These are phyloP conservation scores for Eriocheir sinensis DNA, from an alignment of 1,140 invertebrate species.

Conservation along the genomic window DNA sequence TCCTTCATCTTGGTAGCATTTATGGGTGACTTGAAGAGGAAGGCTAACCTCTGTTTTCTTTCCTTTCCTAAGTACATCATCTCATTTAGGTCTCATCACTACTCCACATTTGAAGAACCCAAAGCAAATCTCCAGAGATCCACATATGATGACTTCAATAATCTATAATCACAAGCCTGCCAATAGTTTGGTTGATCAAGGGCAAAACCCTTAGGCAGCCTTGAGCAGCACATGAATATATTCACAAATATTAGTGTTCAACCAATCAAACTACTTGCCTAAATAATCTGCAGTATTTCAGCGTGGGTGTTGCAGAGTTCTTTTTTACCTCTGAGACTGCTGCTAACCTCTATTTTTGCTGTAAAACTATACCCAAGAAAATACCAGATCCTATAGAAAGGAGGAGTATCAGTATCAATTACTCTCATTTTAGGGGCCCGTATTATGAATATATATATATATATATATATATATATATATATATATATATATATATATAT, in stretches of 20 bases:
- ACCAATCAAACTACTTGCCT: no score
- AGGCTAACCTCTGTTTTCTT: background rate
- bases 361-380: no score
- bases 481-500: constrained; percentile 36
- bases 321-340: no score
- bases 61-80: background rate
- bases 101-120: background rate
- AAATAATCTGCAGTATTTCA: no score
- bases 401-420: no score
- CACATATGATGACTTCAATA: background rate
- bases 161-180: background rate
- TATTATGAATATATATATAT: constrained; percentile 37
- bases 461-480: constrained; percentile 50
- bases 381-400: no score
- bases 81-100: background rate
- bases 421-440: no score
- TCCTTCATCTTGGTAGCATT: background rate
- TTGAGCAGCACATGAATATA: no score
- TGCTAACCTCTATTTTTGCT: no score
- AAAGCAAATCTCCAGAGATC: background rate
- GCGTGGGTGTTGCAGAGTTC: no score
- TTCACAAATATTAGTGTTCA: no score
- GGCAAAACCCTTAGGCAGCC: no score
- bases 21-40: background rate
- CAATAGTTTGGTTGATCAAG: background rate